phyloP scores from a whole-genome alignment of 2,113 vertebrate species.

The Albula glossodonta region DNA sequence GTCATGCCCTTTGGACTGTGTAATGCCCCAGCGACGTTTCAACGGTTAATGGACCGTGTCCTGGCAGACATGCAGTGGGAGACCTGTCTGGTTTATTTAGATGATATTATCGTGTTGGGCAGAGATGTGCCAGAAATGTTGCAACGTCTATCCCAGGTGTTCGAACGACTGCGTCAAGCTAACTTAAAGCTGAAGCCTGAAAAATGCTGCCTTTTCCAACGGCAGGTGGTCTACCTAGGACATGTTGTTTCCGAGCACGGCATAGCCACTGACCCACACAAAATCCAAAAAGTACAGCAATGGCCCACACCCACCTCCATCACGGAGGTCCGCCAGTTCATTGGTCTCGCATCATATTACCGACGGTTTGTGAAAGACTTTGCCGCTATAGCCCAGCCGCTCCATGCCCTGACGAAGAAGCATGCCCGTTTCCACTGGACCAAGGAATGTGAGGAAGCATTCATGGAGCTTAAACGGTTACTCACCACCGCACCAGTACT shows the following conservation, averaged over 20 bases:
- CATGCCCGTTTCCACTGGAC: constrained; percentile 28
- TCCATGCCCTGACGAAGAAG: constrained; percentile 32
- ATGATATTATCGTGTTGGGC: constrained; percentile 22
- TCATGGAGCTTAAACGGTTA: neutral
- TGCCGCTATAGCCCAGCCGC: constrained; percentile 18
- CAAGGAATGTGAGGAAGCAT: neutral
- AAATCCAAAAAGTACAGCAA: neutral
- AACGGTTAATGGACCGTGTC: constrained; percentile 21
- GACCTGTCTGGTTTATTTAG: constrained; percentile 23
- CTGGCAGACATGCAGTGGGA: constrained; percentile 30
- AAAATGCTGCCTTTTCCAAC: constrained; percentile 31
- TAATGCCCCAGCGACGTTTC: constrained; percentile 17
- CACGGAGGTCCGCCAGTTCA: constrained; percentile 3
- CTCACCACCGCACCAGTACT: constrained; percentile 27
- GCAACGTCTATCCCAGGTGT: constrained; percentile 21
- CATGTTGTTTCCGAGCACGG: neutral
- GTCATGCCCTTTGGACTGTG: constrained; percentile 40
- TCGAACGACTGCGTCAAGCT: constrained; percentile 13
- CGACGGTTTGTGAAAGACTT: constrained; percentile 33
- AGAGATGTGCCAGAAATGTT: constrained; percentile 29
- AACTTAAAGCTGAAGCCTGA: constrained; percentile 39
- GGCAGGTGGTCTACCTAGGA: constrained; percentile 3
- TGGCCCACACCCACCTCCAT: neutral
- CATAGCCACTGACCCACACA: constrained; percentile 17
- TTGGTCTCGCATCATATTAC: constrained; percentile 38